A percentile compares a stretch with the other conserved stretches of the same genome.
phyloP scores from a whole-genome alignment of 2,797 vertebrate species.

The Sciaenops ocellatus region DNA sequence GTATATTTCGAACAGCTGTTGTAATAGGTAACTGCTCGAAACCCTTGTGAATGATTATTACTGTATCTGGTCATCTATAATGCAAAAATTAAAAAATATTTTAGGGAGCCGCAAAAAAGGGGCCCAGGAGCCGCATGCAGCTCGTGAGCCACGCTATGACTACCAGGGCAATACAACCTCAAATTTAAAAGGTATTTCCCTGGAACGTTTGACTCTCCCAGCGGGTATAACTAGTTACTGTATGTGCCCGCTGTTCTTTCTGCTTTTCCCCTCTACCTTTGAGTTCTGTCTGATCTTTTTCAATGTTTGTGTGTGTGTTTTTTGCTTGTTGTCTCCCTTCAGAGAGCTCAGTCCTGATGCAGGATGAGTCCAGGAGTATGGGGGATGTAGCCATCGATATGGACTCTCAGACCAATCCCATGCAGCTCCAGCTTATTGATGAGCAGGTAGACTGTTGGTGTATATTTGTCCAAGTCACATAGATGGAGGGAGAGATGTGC shows the following conservation, averaged over 20 bases:
- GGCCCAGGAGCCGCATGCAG: constrained; percentile 86
- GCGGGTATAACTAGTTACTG: constrained; percentile 74
- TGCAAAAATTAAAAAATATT: constrained; percentile 84
- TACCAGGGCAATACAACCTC: constrained; percentile 85
- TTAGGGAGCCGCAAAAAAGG: constrained; percentile 88
- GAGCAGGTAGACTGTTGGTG: constrained; percentile 87
- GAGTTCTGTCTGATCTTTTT: constrained; percentile 44
- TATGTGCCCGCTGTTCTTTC: constrained; percentile 72
- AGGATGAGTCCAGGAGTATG: constrained; percentile 89
- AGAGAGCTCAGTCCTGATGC: constrained; percentile 92
- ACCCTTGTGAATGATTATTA: constrained; percentile 78
- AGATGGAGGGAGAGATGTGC: not conserved
- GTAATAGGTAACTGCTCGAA: constrained; percentile 66
- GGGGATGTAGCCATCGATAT: constrained; percentile 92
- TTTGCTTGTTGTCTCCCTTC: constrained; percentile 53
- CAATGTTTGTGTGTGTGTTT: constrained; percentile 29
- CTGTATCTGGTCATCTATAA: constrained; percentile 82
- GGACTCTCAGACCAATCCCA: constrained; percentile 88
- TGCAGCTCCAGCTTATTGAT: constrained; percentile 94
- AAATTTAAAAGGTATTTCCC: constrained; percentile 84
- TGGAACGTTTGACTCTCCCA: constrained; percentile 77
- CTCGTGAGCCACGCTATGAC: constrained; percentile 81
- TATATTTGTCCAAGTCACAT: constrained; percentile 7
- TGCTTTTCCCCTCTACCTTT: constrained; percentile 62
- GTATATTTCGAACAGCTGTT: constrained; percentile 59